phyloP scores from a whole-genome alignment of 1,140 invertebrate species.

The Temnothorax curvispinosus region DNA sequence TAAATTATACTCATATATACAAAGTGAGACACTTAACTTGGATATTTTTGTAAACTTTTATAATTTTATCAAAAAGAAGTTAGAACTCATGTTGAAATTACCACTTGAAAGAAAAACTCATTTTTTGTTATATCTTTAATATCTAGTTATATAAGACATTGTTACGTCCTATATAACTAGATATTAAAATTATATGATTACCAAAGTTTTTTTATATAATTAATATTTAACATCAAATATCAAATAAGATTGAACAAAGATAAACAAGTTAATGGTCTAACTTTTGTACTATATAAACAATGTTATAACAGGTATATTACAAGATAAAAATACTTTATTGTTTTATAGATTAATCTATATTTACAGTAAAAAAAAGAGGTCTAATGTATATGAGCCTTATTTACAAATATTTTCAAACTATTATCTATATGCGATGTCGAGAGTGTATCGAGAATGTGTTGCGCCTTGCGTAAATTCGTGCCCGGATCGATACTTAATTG shows the following conservation, averaged over 20 bases:
- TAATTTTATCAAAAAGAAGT: not conserved
- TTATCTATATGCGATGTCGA: not conserved
- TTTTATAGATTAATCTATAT: conserved; percentile 12
- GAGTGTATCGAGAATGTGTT: not conserved
- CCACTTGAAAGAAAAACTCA: not conserved
- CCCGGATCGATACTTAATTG: not conserved
- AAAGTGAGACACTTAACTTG: conserved; percentile 15
- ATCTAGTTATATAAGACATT: too few species aligned
- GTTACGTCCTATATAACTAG: not conserved
- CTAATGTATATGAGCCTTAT: conserved; percentile 14
- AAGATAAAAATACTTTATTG: conserved; percentile 4
- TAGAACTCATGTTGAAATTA: not conserved
- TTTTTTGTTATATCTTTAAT: not conserved
- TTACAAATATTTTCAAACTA: conserved; percentile 10
- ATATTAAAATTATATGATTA: not conserved
- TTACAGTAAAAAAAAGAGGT: conserved; percentile 22
- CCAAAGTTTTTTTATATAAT: not conserved
- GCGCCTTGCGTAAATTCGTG: not conserved
- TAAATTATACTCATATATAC: not conserved
- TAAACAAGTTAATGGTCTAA: not conserved
- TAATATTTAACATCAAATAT: conserved; percentile 8
- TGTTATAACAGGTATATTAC: conserved; percentile 10
- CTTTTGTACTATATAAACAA: not conserved
- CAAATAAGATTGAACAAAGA: conserved; percentile 30
- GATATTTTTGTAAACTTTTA: not conserved